Evolutionary conservation across 1,140 invertebrate genomes (phyloP).

Genomic region (Maniola jurtina): DNA sequence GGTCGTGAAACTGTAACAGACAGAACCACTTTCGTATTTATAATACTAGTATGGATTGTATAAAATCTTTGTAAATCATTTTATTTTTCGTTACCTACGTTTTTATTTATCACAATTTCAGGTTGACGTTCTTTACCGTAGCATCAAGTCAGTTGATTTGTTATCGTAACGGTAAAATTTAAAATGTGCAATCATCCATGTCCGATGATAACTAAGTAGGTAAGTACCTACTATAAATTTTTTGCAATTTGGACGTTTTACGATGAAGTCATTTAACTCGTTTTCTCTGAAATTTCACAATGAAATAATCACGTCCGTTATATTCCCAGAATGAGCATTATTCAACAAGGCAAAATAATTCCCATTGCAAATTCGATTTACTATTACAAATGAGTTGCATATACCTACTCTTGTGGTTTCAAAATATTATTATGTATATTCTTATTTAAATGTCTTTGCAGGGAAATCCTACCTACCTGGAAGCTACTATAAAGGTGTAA

Average conservation of each 20-base stretch:
- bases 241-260: not conserved
- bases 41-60: too few relatives aligned
- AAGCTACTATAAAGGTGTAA: too few relatives aligned
- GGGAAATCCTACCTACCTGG: too few relatives aligned
- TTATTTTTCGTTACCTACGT: too few relatives aligned
- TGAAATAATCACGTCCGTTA: conserved; percentile 17
- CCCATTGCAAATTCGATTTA: not conserved
- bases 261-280: conserved; percentile 6
- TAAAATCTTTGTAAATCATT: too few relatives aligned
- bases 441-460: too few relatives aligned
- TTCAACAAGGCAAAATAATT: conserved; percentile 1
- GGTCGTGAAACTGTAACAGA: too few relatives aligned
- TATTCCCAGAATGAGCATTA: conserved; percentile 8
- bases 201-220: conserved; percentile 9
- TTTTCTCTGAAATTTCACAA: conserved; percentile 19
- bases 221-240: not conserved
- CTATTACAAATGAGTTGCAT: not conserved
- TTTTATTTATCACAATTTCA: conserved; percentile 7
- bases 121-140: not conserved
- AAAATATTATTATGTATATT: not conserved
- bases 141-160: not conserved
- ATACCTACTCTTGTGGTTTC: not conserved
- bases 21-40: too few relatives aligned
- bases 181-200: not conserved
- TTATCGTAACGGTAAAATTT: conserved; percentile 8